phyloP scores from a whole-genome alignment of 2,797 vertebrate species.

The Crenichthys baileyi region DNA sequence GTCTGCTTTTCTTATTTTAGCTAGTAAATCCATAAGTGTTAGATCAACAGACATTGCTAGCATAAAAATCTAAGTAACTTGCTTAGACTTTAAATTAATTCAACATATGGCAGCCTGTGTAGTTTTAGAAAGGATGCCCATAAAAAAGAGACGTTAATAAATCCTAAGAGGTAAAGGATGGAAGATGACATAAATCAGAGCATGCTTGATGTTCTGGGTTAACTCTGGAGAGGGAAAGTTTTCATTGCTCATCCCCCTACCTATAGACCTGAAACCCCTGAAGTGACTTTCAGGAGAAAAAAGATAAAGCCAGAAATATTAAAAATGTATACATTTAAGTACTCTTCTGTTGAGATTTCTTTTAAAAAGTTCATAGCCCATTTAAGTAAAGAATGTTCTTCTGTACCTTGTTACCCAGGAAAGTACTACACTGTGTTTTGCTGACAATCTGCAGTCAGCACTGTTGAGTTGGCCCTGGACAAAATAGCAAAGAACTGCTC shows the following conservation, averaged over 20 bases:
- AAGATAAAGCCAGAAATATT: conserved; percentile 39
- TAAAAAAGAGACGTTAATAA: too few relatives aligned
- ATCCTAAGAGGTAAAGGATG: too few relatives aligned
- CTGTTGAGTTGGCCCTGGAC: conserved; percentile 17
- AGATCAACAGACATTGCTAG: too few relatives aligned
- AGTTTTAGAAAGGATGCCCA: too few relatives aligned
- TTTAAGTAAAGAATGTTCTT: conserved; percentile 60
- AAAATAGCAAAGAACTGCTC: conserved; percentile 49
- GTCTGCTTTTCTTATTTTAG: neutral
- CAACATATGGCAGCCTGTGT: too few relatives aligned
- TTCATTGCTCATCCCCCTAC: neutral
- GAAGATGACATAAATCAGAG: neutral
- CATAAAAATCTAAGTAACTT: too few relatives aligned
- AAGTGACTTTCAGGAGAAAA: neutral
- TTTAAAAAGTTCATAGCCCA: conserved; percentile 68
- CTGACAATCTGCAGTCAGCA: conserved; percentile 32
- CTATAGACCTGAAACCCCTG: conserved; percentile 21
- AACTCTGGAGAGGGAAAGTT: neutral
- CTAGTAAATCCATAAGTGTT: neutral
- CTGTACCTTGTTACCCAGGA: conserved; percentile 37
- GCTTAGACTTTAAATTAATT: too few relatives aligned
- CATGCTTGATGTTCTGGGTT: neutral
- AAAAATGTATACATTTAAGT: conserved; percentile 14
- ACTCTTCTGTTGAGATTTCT: conserved; percentile 31
- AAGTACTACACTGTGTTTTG: conserved; percentile 28